These are phyloP conservation scores for Sceliomorpha sp. DNA, from an alignment of 2,888 invertebrate genomes.

Conservation along the genomic window DNA sequence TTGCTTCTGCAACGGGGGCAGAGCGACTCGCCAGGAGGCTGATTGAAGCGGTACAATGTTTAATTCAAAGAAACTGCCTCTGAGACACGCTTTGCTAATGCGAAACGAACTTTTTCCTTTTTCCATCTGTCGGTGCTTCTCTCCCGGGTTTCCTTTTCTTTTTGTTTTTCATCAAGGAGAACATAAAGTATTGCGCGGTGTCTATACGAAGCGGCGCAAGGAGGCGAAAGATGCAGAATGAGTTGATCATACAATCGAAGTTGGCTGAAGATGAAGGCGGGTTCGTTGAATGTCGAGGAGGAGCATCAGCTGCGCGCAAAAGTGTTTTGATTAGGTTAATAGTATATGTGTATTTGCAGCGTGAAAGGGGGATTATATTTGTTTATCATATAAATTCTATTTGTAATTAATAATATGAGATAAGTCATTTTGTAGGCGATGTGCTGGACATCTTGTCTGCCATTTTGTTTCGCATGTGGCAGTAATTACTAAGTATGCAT, in stretches of 20 bases:
- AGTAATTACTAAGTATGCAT: conserved; percentile 67
- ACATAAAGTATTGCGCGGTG: conserved; percentile 12
- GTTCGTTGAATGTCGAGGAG: too few species aligned
- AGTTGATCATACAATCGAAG: too few species aligned
- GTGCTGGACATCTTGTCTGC: conserved; percentile 53
- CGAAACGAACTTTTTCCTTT: conserved; percentile 20
- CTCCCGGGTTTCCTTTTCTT: conserved; percentile 31
- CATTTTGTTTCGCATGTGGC: conserved; percentile 69
- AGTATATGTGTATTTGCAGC: too few species aligned
- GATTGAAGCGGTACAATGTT: conserved; percentile 48
- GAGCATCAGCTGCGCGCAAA: too few species aligned
- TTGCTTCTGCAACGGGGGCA: conserved; percentile 14
- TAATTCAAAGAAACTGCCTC: conserved; percentile 51
- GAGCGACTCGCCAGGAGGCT: conserved; percentile 11
- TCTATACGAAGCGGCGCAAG: too few species aligned
- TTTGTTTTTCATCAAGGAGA: conserved; percentile 7
- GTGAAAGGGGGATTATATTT: too few species aligned
- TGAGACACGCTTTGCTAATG: conserved; percentile 35
- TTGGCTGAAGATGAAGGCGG: too few species aligned
- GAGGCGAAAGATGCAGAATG: too few species aligned
- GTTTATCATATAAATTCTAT: too few species aligned
- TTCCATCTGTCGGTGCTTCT: too few species aligned
- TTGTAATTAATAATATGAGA: conserved; percentile 5
- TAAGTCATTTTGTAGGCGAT: neutral
- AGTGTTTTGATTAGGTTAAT: too few species aligned